These are phyloP conservation scores for Dreissena rostriformis DNA, from an alignment of 1,140 invertebrate species.

Conservation along the genomic window DNA sequence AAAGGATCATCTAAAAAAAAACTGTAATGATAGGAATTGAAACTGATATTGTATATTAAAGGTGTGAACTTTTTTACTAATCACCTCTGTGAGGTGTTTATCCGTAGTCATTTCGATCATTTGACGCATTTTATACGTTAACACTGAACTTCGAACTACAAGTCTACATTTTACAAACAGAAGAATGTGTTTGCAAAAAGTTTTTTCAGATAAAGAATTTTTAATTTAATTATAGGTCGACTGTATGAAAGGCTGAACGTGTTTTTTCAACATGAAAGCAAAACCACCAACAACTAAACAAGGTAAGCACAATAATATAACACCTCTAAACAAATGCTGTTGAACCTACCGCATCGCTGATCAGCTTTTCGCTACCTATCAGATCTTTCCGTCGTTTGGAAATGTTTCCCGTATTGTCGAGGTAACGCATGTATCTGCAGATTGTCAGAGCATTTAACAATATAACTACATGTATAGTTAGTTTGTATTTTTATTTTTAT, in stretches of 20 bases:
- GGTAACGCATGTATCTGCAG: too few species aligned
- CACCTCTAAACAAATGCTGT: neutral
- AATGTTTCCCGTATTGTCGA: too few species aligned
- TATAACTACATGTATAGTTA: too few species aligned
- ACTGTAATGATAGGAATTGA: too few species aligned
- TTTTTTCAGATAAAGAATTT: neutral
- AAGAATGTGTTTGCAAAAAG: neutral
- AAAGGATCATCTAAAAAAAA: too few species aligned
- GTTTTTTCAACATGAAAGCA: too few species aligned
- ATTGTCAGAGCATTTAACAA: too few species aligned
- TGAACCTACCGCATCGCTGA: conserved; percentile 28
- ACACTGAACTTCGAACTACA: neutral
- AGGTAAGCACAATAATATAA: neutral
- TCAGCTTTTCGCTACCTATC: conserved; percentile 30
- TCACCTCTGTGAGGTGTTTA: too few species aligned
- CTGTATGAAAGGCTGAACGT: neutral
- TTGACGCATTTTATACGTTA: neutral
- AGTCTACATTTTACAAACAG: neutral
- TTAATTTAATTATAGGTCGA: neutral
- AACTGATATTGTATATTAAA: too few species aligned
- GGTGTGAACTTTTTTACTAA: too few species aligned
- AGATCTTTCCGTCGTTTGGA: neutral
- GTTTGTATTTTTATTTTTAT: too few species aligned
- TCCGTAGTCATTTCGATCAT: too few species aligned
- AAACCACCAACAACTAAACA: neutral